Evolutionary conservation across 2,113 vertebrate genomes (phyloP), one percentile per base, ranked within the genome.

Genomic region (Tachuris rubrigastra): DNA sequence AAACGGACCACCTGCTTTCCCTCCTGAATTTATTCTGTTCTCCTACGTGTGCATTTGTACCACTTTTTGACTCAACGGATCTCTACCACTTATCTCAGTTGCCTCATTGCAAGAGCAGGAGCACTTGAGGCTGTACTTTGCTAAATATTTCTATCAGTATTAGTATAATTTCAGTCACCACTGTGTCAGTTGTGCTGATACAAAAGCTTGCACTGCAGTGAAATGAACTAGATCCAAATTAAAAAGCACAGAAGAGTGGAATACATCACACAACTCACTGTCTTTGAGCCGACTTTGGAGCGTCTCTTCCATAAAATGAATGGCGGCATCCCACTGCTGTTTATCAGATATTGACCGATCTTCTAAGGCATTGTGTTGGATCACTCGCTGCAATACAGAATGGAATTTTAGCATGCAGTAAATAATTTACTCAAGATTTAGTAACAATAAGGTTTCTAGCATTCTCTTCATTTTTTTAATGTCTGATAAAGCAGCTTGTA

Each of bases 311-410:
- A 99, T 99, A 72, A 99, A 99, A 95, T 99, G 98, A 95, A 99
- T 99, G n/a, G 99, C 99, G 74, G 99, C 99, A 65, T 99, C 99
- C 99, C 99, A 99, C 93, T 99, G 99, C 62, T 99, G 98, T 75
- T 99, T 99, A 92, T 99, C 99, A 18, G 99, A 99, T 96, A 99
- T 99, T 79, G 99, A 99, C 31, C 99, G 98, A 86, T 99, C 99
- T 96, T 99, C 99, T n/a, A 99, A 96, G 63, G 99, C 98, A 44
- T 99, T 99, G 98, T 99, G 99, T 89, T 99, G 99, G 97, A 99
- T 99, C 87, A 99, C 99, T 76, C 99, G 98, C 99, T 99, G 97
- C 85, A 96, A 27, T 3, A 44, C 9, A 85, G 33, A 66, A 35
- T 15, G 46, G 5, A 1, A 1, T 46, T 39, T 88, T 2, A 77